Evolutionary conservation across 1,140 invertebrate species (phyloP).

Genomic region (Hyles vespertilio): DNA sequence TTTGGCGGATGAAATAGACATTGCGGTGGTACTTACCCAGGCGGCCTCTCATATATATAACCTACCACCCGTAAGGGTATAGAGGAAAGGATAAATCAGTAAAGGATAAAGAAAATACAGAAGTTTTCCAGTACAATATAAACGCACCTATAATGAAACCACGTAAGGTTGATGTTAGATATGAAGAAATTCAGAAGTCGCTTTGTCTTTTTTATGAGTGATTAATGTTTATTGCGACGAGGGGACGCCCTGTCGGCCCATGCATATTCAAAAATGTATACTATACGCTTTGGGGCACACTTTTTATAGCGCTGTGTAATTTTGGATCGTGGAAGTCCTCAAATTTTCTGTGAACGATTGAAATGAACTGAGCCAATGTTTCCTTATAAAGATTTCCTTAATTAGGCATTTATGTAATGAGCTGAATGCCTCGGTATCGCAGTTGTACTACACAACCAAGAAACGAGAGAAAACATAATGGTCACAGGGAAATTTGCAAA

Average conservation of each 20-base stretch:
- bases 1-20: too few relatives aligned
- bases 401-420: background rate
- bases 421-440: too few relatives aligned
- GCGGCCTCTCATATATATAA: too few relatives aligned
- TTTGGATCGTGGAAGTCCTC: background rate
- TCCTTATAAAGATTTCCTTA: background rate
- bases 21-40: too few relatives aligned
- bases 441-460: background rate
- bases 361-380: background rate
- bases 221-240: conserved; percentile 49
- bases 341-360: background rate
- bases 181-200: conserved; percentile 37
- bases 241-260: conserved; percentile 35
- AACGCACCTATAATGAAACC: conserved; percentile 46
- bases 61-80: too few relatives aligned
- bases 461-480: background rate
- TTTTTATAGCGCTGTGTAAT: background rate
- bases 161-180: conserved; percentile 55
- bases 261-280: conserved; percentile 53
- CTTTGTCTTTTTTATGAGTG: conserved; percentile 72
- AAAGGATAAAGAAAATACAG: too few relatives aligned
- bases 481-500: background rate
- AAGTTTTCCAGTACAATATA: background rate
- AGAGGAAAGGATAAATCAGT: too few relatives aligned
- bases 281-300: conserved; percentile 7